Conservation (phyloP, 2,888 invertebrate genomes). For the Alviniconcha strummeri region DNA sequence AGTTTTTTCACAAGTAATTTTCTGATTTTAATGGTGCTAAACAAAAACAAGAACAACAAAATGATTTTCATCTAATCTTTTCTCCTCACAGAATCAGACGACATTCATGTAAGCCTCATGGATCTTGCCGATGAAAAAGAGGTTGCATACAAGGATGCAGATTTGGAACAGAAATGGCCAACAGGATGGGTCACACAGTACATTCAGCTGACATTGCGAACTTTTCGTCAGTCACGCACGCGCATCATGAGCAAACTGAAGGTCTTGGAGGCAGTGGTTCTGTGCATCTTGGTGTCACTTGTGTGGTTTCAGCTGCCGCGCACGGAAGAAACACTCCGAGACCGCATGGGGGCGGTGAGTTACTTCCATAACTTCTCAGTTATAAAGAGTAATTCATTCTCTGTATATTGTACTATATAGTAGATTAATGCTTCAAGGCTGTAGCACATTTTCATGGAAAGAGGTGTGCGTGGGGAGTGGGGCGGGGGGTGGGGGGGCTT, state of each 20-base stretch:
- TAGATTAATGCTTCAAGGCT: too few species aligned
- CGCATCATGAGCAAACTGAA: constrained; percentile 83
- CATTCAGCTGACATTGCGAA: constrained; percentile 82
- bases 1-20: too few species aligned
- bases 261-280: constrained; percentile 82
- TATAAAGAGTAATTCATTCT: neutral
- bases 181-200: constrained; percentile 87
- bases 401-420: too few species aligned
- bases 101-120: constrained; percentile 42
- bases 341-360: constrained; percentile 83
- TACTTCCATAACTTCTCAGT: neutral
- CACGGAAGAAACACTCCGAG: constrained; percentile 83
- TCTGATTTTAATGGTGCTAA: too few species aligned
- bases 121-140: constrained; percentile 25
- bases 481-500: too few species aligned
- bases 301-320: constrained; percentile 87
- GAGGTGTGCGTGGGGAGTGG: too few species aligned
- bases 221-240: constrained; percentile 79
- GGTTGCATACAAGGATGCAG: constrained; percentile 7
- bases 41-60: too few species aligned
- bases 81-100: constrained; percentile 38
- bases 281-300: constrained; percentile 80
- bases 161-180: constrained; percentile 77
- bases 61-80: neutral
- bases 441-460: too few species aligned